Evolutionary conservation across 2,113 vertebrate species (phyloP), one percentile per base, ranked within the genome.

Genomic region (Pionites leucogaster): DNA sequence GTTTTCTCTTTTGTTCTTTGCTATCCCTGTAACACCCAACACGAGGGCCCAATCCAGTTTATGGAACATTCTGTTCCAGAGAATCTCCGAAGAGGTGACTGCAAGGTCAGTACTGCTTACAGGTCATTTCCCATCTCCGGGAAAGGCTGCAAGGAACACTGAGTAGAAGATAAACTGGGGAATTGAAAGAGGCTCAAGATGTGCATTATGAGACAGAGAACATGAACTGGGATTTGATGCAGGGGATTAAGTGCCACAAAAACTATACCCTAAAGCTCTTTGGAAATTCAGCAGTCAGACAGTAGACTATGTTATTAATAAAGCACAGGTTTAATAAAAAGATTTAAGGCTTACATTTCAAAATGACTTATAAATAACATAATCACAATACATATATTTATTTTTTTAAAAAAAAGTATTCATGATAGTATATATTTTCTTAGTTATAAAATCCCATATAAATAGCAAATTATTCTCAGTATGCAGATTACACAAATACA

Each of bases 321-420:
- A 96, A 95, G 83, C 80, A 80, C 19, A 29, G 35, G 53, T 97
- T 96, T 95, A 97, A 95, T 94, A 94, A 57, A 92, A 81, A 93
- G 67, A 15, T 68, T 82, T 65, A 87, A 85, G 63, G 59, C 31
- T 82, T 88, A 70, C 23, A 78, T 77, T 63, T 72, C 65, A 90
- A 89, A 94, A 95, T 75, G 2, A 77, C 74, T 86, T 92, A 96
- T 65, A 95, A 95, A 96, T 92, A 95, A 95, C 33, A 68, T 70
- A 67, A 88, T 70, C 41, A 85, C 42, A 75, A 86, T 67, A 85
- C 25, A 71, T 78, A 77, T n/a, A 62, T 35, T 74, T 96, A 27
- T 79, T 95, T 96, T 68, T 8, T 7, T 0, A 9, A 91, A 93
- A 95, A 97, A 77, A 97, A 77, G 27, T 96, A 79, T 93, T 70